Percentiles rank a stretch among this genome's conserved stretches.
These are phyloP conservation scores for Halocynthia roretzi DNA, from an alignment of 23 tunicate species.

Conservation along the genomic window DNA sequence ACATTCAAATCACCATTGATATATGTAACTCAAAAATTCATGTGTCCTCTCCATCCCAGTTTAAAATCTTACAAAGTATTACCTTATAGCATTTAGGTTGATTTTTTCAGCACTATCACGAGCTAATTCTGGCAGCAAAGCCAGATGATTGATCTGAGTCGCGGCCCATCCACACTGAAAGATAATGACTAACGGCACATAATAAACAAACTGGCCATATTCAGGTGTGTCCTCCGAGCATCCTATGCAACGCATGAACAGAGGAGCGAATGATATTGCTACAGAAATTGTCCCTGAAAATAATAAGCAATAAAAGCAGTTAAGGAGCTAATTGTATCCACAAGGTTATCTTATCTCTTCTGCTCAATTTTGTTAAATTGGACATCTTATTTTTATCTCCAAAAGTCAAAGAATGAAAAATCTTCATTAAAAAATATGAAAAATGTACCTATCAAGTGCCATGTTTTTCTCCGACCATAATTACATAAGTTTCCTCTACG, in stretches of 20 bases:
- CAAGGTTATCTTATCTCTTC: too few relatives aligned
- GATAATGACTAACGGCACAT: constrained; percentile 85
- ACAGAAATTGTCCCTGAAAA: constrained; percentile 85
- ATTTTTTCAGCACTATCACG: constrained; percentile 60
- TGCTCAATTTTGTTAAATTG: too few relatives aligned
- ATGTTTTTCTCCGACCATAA: constrained; percentile 89
- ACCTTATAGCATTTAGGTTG: constrained; percentile 63
- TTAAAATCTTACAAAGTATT: not conserved
- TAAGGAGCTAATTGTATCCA: too few relatives aligned
- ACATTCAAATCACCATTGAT: too few relatives aligned
- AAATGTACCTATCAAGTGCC: constrained; percentile 89
- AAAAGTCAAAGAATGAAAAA: not conserved
- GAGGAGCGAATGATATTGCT: constrained; percentile 54
- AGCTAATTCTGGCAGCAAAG: constrained; percentile 83
- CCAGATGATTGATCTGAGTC: constrained; percentile 91
- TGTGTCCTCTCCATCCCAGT: too few relatives aligned
- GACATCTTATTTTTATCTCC: too few relatives aligned
- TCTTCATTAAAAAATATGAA: not conserved
- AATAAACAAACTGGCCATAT: constrained; percentile 71
- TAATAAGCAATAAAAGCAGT: not conserved
- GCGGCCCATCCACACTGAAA: constrained; percentile 99
- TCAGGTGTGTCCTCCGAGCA: constrained; percentile 62
- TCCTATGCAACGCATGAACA: constrained; percentile 73
- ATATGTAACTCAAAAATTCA: too few relatives aligned
- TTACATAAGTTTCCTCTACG: constrained; percentile 40